A percentile compares a stretch with the other conserved stretches of the same genome.
Conservation (phyloP, 2,113 vertebrate species). For the Falcunculus frontatus region DNA sequence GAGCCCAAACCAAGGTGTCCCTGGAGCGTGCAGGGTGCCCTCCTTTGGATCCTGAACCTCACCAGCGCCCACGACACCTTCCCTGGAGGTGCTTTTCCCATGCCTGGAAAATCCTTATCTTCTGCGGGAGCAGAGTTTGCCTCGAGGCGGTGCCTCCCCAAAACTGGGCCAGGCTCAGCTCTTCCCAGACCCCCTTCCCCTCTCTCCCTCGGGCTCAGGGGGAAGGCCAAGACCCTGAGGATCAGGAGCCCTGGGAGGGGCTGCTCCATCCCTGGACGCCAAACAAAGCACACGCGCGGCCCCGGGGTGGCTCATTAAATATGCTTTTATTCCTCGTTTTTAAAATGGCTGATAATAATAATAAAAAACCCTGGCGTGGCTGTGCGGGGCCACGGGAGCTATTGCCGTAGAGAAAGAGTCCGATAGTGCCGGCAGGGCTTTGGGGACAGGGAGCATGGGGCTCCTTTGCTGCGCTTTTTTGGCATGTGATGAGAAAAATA, state of each 20-base stretch:
- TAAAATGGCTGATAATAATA: conserved; percentile 59
- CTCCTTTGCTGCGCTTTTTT: conserved; percentile 50
- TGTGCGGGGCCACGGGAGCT: neutral
- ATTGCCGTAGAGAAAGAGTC: conserved; percentile 42
- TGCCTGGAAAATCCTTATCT: neutral
- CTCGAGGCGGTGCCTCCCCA: accelerated
- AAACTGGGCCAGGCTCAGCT: accelerated
- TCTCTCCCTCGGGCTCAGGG: accelerated
- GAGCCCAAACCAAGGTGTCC: neutral
- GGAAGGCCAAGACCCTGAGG: accelerated
- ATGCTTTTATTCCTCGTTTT: conserved; percentile 63
- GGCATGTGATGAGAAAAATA: conserved; percentile 78
- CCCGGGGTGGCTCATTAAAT: conserved; percentile 42
- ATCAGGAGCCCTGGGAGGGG: neutral
- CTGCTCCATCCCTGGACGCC: neutral
- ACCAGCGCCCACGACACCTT: accelerated
- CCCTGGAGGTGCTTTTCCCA: neutral
- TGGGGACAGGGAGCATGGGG: neutral
- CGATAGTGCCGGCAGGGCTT: neutral
- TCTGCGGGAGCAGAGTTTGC: neutral
- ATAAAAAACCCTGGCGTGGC: conserved; percentile 22
- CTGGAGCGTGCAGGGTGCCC: accelerated
- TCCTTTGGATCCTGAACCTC: neutral
- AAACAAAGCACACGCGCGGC: conserved; percentile 29
- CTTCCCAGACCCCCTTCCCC: too few species aligned